These are phyloP conservation scores for Tetraneura akinire DNA, from an alignment of 1,140 invertebrate genomes.

Conservation along the genomic window DNA sequence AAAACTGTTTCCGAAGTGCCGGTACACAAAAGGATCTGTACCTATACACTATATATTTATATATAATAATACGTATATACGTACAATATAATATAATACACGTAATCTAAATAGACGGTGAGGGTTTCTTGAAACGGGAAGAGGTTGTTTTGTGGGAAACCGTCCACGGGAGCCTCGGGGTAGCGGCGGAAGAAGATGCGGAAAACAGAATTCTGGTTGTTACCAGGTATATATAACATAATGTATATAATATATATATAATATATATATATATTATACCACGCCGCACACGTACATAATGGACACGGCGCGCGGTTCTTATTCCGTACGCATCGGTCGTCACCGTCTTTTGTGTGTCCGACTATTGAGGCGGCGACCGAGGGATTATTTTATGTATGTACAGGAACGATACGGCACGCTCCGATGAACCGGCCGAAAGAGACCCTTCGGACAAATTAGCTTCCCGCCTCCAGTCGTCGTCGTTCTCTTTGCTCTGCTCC, in stretches of 20 bases:
- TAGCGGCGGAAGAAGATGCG: background rate
- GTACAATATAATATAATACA: too few species aligned
- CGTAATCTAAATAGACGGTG: too few species aligned
- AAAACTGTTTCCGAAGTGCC: background rate
- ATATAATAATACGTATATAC: too few species aligned
- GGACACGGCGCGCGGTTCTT: background rate
- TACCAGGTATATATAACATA: slow-evolving; percentile 12
- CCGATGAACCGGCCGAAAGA: slow-evolving; percentile 39
- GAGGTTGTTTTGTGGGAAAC: background rate
- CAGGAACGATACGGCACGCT: slow-evolving; percentile 37
- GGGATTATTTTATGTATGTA: background rate
- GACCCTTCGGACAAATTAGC: slow-evolving; percentile 44
- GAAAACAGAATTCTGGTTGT: background rate
- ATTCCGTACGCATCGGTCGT: slow-evolving; percentile 27
- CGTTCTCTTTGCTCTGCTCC: background rate
- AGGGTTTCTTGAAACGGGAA: background rate
- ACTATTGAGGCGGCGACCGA: background rate
- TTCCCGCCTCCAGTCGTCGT: background rate
- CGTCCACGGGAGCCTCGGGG: too few species aligned
- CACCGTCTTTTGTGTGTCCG: slow-evolving; percentile 25
- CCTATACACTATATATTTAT: too few species aligned
- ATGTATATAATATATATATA: too few species aligned
- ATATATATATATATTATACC: too few species aligned
- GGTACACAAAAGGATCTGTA: slow-evolving; percentile 34
- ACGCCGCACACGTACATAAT: background rate